Percentiles rank a stretch among this genome's conserved stretches.
Conservation (phyloP, 1,140 invertebrate species). For the Drosophila suzukii region DNA sequence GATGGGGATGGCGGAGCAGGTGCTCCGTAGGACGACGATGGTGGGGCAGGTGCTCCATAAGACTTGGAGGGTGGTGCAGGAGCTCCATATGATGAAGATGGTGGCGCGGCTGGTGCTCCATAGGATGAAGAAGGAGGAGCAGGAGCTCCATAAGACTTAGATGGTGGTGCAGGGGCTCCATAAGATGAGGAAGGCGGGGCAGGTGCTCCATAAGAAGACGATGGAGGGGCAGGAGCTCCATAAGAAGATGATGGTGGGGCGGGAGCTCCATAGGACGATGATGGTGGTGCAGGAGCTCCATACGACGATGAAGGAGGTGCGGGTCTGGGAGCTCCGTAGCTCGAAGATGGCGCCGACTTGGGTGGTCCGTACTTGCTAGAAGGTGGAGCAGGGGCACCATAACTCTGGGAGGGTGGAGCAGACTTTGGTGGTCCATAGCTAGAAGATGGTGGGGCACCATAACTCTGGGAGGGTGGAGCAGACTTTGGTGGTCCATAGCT, state of each 20-base stretch:
- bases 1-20: conserved; percentile 56
- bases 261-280: conserved; percentile 7
- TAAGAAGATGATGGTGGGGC: conserved; percentile 3
- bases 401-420: conserved; percentile 74
- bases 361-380: conserved; percentile 85
- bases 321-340: conserved; percentile 60
- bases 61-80: conserved; percentile 38
- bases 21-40: conserved; percentile 81
- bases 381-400: conserved; percentile 85
- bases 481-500: conserved; percentile 75
- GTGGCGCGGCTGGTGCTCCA: conserved; percentile 61
- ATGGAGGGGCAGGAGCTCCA: conserved; percentile 20
- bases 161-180: conserved; percentile 79
- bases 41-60: conserved; percentile 28
- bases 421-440: conserved; percentile 66
- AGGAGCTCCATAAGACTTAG: conserved; percentile 76
- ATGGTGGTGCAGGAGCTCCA: conserved; percentile 50
- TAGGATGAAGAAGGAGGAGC: conserved; percentile 83
- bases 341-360: conserved; percentile 82
- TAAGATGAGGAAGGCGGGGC: conserved; percentile 48
- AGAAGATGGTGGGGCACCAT: conserved; percentile 64
- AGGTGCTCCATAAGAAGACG: conserved; percentile 2
- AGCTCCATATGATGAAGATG: conserved; percentile 70
- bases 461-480: conserved; percentile 71
- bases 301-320: conserved; percentile 73